Evolutionary conservation across 2,113 vertebrate genomes (phyloP).

Genomic region (Microtus montanus): DNA sequence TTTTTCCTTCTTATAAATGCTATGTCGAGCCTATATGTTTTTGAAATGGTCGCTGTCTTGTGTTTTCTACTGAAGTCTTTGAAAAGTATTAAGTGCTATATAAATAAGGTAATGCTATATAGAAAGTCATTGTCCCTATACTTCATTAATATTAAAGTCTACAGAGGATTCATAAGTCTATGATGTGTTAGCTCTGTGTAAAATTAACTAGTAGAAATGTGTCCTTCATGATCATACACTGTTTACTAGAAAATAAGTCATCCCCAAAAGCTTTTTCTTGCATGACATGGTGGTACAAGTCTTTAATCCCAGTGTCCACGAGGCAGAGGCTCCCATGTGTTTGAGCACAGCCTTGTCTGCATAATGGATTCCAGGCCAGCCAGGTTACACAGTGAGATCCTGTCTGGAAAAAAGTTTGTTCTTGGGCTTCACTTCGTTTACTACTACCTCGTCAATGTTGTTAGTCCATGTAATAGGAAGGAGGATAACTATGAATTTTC

Average conservation of each 20-base stretch:
- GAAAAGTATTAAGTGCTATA: constrained; percentile 22
- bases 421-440: constrained; percentile 7
- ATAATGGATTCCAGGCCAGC: background rate
- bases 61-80: constrained; percentile 29
- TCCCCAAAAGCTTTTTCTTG: constrained; percentile 17
- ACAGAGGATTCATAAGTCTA: background rate
- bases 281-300: background rate
- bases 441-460: background rate
- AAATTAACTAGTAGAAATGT: constrained; percentile 36
- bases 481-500: background rate
- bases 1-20: constrained; percentile 15
- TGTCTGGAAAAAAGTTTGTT: background rate
- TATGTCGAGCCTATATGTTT: background rate
- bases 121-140: background rate
- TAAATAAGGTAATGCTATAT: constrained; percentile 10
- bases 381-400: background rate
- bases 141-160: constrained; percentile 33
- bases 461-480: background rate
- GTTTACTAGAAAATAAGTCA: constrained; percentile 45
- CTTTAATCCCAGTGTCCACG: background rate
- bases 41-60: constrained; percentile 9
- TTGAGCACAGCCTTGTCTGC: background rate
- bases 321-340: background rate
- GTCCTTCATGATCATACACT: constrained; percentile 3
- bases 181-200: background rate